Conservation (phyloP, 2,113 vertebrate genomes). For the Protomyctophum bolini region DNA sequence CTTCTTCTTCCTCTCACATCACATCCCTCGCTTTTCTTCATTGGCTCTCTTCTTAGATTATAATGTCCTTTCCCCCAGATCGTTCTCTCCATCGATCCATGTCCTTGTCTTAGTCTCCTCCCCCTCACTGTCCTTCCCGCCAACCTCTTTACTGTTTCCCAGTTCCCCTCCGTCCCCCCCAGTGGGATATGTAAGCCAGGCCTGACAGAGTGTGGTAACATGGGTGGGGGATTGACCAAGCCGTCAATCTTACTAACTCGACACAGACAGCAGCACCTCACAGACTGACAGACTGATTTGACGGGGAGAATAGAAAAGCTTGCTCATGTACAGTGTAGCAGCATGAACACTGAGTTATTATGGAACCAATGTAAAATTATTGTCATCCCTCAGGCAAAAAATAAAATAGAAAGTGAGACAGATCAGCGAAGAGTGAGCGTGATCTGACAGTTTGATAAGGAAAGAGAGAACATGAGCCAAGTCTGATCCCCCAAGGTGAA, state of each 20-base stretch:
- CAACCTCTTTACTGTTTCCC: neutral
- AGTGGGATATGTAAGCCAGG: conserved; percentile 42
- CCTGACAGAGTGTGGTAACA: conserved; percentile 52
- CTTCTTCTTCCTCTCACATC: neutral
- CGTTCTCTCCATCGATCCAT: neutral
- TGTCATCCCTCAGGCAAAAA: conserved; percentile 39
- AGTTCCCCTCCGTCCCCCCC: conserved; percentile 3
- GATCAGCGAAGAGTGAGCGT: conserved; percentile 22
- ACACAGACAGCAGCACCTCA: conserved; percentile 45
- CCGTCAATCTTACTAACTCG: conserved; percentile 59
- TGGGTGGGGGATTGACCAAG: conserved; percentile 19
- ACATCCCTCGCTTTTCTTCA: no score
- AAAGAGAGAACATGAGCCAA: conserved; percentile 28
- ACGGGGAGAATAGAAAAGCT: conserved; percentile 22
- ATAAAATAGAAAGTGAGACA: neutral
- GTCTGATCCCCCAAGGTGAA: conserved; percentile 20
- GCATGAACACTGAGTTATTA: conserved; percentile 33
- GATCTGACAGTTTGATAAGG: conserved; percentile 50
- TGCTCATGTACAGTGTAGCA: conserved; percentile 31
- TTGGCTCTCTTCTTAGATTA: no score
- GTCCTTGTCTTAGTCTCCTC: neutral
- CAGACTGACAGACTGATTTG: conserved; percentile 50
- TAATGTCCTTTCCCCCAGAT: neutral
- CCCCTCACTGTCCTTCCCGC: neutral
- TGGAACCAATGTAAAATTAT: conserved; percentile 47